Percentiles rank a stretch among this genome's conserved stretches.
These are phyloP conservation scores for Cinclus mexicanus DNA, from an alignment of 2,113 vertebrate species.

Conservation along the genomic window DNA sequence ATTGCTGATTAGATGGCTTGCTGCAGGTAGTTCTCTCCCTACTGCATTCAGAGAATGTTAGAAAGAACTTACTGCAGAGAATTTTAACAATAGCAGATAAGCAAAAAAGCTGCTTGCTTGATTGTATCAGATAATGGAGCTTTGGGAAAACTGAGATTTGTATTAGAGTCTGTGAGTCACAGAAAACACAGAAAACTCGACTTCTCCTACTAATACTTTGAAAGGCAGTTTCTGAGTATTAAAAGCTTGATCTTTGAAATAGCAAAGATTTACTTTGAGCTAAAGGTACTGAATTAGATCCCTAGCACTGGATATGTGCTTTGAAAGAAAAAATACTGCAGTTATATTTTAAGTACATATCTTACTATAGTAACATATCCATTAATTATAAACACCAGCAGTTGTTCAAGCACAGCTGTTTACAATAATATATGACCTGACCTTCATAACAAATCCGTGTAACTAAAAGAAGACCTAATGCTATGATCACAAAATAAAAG, in stretches of 20 bases:
- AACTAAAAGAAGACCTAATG: neutral
- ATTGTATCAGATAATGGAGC: neutral
- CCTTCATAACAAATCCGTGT: neutral
- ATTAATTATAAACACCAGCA: neutral
- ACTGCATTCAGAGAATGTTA: neutral
- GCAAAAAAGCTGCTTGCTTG: neutral
- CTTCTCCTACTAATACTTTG: constrained; percentile 8
- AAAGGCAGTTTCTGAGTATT: neutral
- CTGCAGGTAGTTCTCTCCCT: neutral
- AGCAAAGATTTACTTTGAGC: neutral
- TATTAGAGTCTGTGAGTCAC: neutral
- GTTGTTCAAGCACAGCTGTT: neutral
- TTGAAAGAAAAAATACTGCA: neutral
- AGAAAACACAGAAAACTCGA: neutral
- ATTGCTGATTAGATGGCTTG: neutral
- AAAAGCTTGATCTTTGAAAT: constrained; percentile 2
- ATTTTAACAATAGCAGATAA: neutral
- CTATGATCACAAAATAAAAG: neutral
- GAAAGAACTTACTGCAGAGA: neutral
- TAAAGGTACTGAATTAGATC: neutral
- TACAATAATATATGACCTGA: neutral
- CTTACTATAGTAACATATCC: neutral
- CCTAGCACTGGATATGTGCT: neutral
- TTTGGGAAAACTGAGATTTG: neutral
- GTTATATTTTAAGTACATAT: neutral